phyloP scores from a whole-genome alignment of 1,140 invertebrate species.

The Luehdorfia chinensis region DNA sequence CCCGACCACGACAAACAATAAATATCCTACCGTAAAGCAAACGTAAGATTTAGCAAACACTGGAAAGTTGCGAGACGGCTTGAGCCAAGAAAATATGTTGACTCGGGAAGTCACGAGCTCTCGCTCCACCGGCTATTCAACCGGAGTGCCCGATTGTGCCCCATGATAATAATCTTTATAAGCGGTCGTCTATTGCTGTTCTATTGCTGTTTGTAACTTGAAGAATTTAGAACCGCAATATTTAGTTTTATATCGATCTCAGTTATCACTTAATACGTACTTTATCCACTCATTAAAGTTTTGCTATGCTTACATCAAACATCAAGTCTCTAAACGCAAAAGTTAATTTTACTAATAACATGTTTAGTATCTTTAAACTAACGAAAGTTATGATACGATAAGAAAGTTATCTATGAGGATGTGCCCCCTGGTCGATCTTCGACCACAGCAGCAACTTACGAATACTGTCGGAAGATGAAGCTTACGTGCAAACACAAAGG shows the following conservation, averaged over 20 bases:
- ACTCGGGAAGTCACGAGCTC: slow-evolving; percentile 44
- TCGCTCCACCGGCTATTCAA: slow-evolving; percentile 38
- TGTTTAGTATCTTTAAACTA: too few species aligned
- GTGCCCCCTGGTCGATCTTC: too few species aligned
- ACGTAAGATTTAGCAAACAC: slow-evolving; percentile 39
- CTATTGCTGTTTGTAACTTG: neutral
- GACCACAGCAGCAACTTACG: too few species aligned
- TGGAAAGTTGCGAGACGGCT: slow-evolving; percentile 61
- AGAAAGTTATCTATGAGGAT: too few species aligned
- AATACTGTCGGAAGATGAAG: too few species aligned
- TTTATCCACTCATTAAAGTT: too few species aligned
- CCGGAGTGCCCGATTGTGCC: slow-evolving; percentile 27
- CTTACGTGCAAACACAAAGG: neutral
- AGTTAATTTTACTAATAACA: too few species aligned
- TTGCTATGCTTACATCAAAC: too few species aligned
- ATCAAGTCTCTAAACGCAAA: too few species aligned
- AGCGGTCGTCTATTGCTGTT: neutral
- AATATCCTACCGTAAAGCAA: slow-evolving; percentile 23
- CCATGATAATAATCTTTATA: slow-evolving; percentile 9
- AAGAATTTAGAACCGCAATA: neutral
- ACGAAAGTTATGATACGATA: too few species aligned
- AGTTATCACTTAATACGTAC: too few species aligned
- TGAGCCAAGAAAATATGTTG: slow-evolving; percentile 30
- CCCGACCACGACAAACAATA: slow-evolving; percentile 11
- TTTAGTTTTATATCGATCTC: too few species aligned